Base-by-base conservation (phyloP, 2,113 vertebrate species). In the Cephalopholis sonnerati region DNA sequence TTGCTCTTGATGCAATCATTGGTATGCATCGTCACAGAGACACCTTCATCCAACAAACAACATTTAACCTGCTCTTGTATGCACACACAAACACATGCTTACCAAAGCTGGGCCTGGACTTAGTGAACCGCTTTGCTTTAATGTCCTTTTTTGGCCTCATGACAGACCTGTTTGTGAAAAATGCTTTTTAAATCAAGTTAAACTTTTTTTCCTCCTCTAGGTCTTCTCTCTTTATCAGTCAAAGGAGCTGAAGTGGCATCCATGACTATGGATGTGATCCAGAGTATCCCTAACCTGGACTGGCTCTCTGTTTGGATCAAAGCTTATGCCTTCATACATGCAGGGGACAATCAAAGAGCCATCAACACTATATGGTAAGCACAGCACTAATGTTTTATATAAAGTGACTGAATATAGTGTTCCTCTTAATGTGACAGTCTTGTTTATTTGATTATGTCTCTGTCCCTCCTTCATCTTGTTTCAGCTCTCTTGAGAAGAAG, bases 281-380 rank as follows among this genome's bases (percentile, higher is more conserved):
- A 99, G 95, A 99, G 96, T 10, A 97, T 99, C 77, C 97, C 98
- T 4, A 99, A 98, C 89, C 82, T 99, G 92, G 98, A 99, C 41
- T 99, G 98, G 98, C 97, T 99, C 0, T 99, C 98, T 0, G 97
- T 98, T 61, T 99, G 98, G 98, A 99, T 99, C 91, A 99, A 99
- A 94, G 98, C 98, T 0, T 98, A 99, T 0, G 98, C 98, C 41
- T 99, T 99, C 84, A 97, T 98, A 44, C 98, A 99, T 5, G 96
- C 97, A 22, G 98, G 98, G 2, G 98, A 99, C 89, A 99, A 99
- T 87, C 96, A 98, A 0, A 96, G 98, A 90, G 98, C 98, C 4
- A 99, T 99, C 91, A 99, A 97, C 87, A 99, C 98, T 16, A 99
- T 99, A 86, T 99, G 98, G 98, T 99, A 93, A 97, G 96, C 25